These are phyloP conservation scores for Ephialtes manifestator DNA, from an alignment of 2,888 invertebrate genomes.

Conservation along the genomic window DNA sequence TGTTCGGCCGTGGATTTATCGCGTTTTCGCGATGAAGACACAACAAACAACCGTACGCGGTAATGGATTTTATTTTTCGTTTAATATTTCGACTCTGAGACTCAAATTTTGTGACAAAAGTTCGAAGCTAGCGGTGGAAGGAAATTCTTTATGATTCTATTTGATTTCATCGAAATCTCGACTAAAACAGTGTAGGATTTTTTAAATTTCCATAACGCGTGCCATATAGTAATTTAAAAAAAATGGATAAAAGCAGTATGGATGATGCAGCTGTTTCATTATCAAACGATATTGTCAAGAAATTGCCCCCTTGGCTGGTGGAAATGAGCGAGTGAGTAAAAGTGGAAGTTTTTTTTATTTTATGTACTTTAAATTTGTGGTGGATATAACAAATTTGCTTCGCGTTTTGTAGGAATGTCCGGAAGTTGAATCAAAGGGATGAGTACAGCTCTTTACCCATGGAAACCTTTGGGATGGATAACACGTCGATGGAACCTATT, in stretches of 20 bases:
- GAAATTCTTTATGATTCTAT: background rate
- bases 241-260: constrained; percentile 66
- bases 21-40: constrained; percentile 54
- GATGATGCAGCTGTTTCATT: constrained; percentile 59
- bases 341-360: background rate
- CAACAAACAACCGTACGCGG: constrained; percentile 38
- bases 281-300: constrained; percentile 65
- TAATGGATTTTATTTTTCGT: constrained; percentile 38
- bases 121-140: background rate
- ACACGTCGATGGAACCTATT: constrained; percentile 35
- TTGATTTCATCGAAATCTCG: background rate
- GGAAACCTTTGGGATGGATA: constrained; percentile 43
- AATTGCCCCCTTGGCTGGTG: constrained; percentile 77
- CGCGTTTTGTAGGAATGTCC: constrained; percentile 70
- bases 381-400: background rate
- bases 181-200: background rate
- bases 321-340: constrained; percentile 78
- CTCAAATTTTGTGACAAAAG: background rate
- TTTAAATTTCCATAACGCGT: constrained; percentile 4
- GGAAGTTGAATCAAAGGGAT: constrained; percentile 72
- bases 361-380: background rate
- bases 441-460: constrained; percentile 65
- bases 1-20: constrained; percentile 46
- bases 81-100: constrained; percentile 5
- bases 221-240: background rate